phyloP scores from a whole-genome alignment of 2,113 vertebrate genomes.

The Colistium nudipinnis region DNA sequence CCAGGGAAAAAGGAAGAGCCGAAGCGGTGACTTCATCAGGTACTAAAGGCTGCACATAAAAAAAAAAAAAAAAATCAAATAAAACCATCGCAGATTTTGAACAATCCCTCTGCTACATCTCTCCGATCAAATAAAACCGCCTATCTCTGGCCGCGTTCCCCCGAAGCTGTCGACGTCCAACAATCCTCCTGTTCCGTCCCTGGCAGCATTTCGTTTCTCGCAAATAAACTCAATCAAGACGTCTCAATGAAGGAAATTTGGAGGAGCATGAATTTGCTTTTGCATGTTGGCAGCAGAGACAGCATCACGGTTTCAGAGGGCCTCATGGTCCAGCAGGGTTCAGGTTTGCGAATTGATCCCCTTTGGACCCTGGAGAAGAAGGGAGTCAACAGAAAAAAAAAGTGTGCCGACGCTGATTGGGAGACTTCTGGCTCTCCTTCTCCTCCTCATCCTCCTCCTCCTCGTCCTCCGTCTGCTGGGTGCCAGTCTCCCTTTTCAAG shows the following conservation, averaged over 20 bases:
- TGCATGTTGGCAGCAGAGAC: neutral
- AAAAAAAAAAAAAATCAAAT: no score
- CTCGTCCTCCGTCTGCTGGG: slow-evolving; percentile 10
- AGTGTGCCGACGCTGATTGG: slow-evolving; percentile 23
- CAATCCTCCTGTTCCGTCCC: slow-evolving; percentile 6
- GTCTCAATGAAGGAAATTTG: slow-evolving; percentile 6
- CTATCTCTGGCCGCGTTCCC: slow-evolving; percentile 30
- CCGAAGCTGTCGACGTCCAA: neutral
- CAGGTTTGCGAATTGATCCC: slow-evolving; percentile 1
- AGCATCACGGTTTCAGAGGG: neutral
- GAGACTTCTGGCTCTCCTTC: slow-evolving; percentile 19
- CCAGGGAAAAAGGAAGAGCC: slow-evolving; percentile 20
- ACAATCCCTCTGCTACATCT: slow-evolving; percentile 18
- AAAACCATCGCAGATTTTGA: slow-evolving; percentile 45
- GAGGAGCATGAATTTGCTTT: slow-evolving; percentile 1
- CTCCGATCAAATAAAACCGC: slow-evolving; percentile 40
- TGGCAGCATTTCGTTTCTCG: slow-evolving; percentile 3
- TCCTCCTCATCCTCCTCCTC: slow-evolving; percentile 28
- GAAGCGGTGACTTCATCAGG: slow-evolving; percentile 47
- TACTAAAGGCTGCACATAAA: slow-evolving; percentile 35
- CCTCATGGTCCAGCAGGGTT: neutral
- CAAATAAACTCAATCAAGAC: slow-evolving; percentile 20
- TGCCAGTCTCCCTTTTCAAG: slow-evolving; percentile 76
- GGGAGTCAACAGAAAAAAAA: neutral
- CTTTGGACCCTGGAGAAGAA: slow-evolving; percentile 16